These are phyloP conservation scores for Eulemur albifrons DNA, from an alignment of 2,797 vertebrate species.

Conservation along the genomic window DNA sequence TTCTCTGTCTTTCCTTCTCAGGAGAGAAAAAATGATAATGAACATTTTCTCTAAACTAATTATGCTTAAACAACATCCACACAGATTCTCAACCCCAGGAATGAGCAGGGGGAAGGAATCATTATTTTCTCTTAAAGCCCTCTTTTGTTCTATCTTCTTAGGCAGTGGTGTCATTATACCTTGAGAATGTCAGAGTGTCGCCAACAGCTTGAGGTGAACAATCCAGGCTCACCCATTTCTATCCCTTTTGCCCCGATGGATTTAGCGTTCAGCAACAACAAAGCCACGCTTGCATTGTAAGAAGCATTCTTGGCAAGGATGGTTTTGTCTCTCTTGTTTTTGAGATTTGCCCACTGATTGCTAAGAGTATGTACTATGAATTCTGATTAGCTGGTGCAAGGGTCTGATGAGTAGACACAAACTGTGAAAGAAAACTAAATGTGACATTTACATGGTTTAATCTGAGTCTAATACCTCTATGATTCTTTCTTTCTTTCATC, in stretches of 20 bases:
- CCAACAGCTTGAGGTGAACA: slow-evolving; percentile 23
- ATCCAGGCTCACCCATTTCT: background rate
- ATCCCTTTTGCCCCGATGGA: background rate
- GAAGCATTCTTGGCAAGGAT: slow-evolving; percentile 8
- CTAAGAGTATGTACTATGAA: background rate
- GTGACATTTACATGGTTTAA: slow-evolving; percentile 43
- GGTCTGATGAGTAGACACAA: slow-evolving; percentile 6
- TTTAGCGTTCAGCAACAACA: background rate
- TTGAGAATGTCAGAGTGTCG: slow-evolving; percentile 20
- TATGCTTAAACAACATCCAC: background rate
- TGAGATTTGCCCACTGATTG: slow-evolving; percentile 45
- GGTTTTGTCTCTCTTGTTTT: slow-evolving; percentile 20
- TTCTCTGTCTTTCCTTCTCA: background rate
- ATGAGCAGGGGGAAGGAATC: background rate
- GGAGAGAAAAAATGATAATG: background rate
- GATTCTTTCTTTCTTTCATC: slow-evolving; percentile 51
- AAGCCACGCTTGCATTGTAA: background rate
- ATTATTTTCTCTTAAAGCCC: slow-evolving; percentile 3
- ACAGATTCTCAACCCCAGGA: slow-evolving; percentile 14
- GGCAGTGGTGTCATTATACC: slow-evolving; percentile 19
- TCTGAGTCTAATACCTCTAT: background rate
- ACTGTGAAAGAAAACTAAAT: slow-evolving; percentile 7
- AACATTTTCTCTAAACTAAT: background rate
- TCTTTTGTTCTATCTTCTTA: slow-evolving; percentile 25
- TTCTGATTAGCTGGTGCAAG: background rate